Evolutionary conservation across 2,113 vertebrate genomes (phyloP), one percentile per base, ranked within the genome.

Genomic region (Pseudonaja textilis): DNA sequence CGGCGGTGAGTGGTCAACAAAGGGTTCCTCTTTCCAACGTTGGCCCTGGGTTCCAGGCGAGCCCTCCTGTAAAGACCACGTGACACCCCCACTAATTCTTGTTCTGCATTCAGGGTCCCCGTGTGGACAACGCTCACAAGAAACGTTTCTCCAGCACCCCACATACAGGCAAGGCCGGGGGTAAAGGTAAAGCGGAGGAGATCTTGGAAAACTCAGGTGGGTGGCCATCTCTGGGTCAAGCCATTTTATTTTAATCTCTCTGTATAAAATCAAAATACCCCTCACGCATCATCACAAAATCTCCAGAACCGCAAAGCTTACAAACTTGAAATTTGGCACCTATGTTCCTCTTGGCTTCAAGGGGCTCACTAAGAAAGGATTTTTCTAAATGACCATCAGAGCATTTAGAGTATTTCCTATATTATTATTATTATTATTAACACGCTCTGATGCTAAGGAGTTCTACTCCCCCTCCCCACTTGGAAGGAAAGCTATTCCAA

Each of bases 151-250:
- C 89, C 9, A 95, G 14, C 64, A 93, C 92, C 23, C 92, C 94
- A 1, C 69, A 55, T 22, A 93, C 94, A 0, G 93, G 93, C 50
- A 89, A 57, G 91, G 95, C 92, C 89, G 93, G 88, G 5, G 95
- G 92, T 16, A 97, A 96, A 96, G 97, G 96, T 96, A 94, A 52
- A 89, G 10, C 23, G 1, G 29, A 1, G 56, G 52, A 52, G 1
- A 1, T 23, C 5, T 85, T 20, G 12, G 23, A 11, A 34, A 57
- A 89, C 54, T 81, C 54, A 56, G 52, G 29, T 88, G 52, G 34
- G 29, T 23, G 26, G n/a, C 3, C 12, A n/a, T 87, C 47, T 29
- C 42, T 29, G 45, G 4, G 1, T 2, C 61, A 12, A 64, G 61
- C 61, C n/a, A 12, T n/a, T 26, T 61, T 61, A 61, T 11, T n/a